These are phyloP conservation scores for Ariopsis seemanni DNA, from an alignment of 2,113 vertebrate species.

Conservation along the genomic window DNA sequence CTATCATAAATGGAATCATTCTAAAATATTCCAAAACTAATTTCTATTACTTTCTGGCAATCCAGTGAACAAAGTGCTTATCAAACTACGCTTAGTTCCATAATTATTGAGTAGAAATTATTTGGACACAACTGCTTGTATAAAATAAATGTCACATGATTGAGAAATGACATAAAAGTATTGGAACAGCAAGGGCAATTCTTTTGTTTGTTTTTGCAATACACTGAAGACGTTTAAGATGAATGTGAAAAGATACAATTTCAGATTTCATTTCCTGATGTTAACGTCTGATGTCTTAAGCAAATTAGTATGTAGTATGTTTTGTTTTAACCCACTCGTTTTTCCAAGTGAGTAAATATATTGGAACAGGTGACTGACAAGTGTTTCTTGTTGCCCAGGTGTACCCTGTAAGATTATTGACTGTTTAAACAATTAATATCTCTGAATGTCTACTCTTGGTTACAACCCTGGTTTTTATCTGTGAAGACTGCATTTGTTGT, in stretches of 20 bases:
- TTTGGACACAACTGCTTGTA: neutral
- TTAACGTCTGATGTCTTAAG: neutral
- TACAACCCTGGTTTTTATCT: too few relatives aligned
- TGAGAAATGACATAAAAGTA: too few relatives aligned
- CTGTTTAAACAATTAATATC: too few relatives aligned
- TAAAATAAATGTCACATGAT: neutral
- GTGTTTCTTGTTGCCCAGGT: too few relatives aligned
- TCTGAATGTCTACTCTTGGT: neutral
- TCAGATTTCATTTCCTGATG: neutral
- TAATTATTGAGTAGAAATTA: neutral
- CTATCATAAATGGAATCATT: slow-evolving; percentile 45
- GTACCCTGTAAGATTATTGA: too few relatives aligned
- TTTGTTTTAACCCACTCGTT: neutral
- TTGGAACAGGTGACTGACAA: neutral
- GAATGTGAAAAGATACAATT: too few relatives aligned
- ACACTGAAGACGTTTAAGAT: too few relatives aligned
- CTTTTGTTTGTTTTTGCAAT: too few relatives aligned
- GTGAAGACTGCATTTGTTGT: too few relatives aligned
- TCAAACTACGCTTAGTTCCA: neutral
- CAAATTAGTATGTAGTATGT: neutral
- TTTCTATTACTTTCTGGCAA: slow-evolving; percentile 65
- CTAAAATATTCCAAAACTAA: slow-evolving; percentile 35
- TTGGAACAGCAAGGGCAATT: too few relatives aligned
- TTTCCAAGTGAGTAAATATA: neutral
- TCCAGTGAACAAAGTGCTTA: slow-evolving; percentile 37